Evolutionary conservation across 2,113 vertebrate species (phyloP), one percentile per base, ranked within the genome.

Genomic region (Calypte anna): DNA sequence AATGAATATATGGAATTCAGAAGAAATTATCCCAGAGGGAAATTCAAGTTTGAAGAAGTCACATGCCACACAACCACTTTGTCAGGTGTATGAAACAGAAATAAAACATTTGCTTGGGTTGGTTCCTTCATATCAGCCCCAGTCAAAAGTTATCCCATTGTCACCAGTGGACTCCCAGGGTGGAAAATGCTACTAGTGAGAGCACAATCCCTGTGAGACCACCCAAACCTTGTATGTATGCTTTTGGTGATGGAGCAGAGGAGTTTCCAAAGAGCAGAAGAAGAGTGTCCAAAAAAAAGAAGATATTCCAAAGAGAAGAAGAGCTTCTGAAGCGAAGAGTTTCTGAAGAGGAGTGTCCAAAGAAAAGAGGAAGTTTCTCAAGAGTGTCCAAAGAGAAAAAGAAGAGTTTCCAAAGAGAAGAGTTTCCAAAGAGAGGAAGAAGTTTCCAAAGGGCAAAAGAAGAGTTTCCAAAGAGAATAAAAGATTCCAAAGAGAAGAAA

Each of bases 221-320:
- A 69, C 28, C 36, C 44, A 31, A 31, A 28, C 28, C 19, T 82
- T 28, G 17, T 15, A 19, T 0, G 0, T 13, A 4, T 1, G 0
- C 16, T 70, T 62, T 28, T 46, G 22, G 53, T 18, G 58, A 24
- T 2, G 5, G 51, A 67, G 36, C 21, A 74, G 46, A 66, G 61
- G n/a, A 14, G 2, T 28, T 81, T 63, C 61, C 78, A 23, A 46
- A 75, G 16, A 46, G 46, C 33, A 33, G 46, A 46, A 75, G 40
- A 40, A 40, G 40, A 40, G 11, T 40, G 40, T 40, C 10, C 40
- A 40, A 40, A 40, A 40, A 40, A 40, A 40, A 40, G 40, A 40
- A 40, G 40, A 40, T 9, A 40, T 40, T 40, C 40, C 40, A 40
- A 40, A 40, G 40, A 40, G 40, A 40, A 40, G 9, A 40, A 40